Evolutionary conservation across 2,113 vertebrate genomes (phyloP), one percentile per base, ranked within the genome.

Genomic region (Corydoras maculifer): DNA sequence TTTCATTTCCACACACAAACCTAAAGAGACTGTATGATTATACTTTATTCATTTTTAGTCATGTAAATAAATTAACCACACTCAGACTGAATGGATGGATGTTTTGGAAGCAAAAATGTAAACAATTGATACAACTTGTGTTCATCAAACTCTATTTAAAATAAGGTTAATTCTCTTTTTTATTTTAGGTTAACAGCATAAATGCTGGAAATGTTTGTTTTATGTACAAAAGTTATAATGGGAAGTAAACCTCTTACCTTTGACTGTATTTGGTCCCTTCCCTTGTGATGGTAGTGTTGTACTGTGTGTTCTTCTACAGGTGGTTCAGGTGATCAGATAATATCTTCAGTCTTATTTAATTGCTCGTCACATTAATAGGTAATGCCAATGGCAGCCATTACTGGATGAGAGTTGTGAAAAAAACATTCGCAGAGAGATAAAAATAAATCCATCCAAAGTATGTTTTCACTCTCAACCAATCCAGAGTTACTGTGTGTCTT

Each of bases 371-470:
- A 35, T 61, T 13, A 70, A 30, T 32, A 9, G 72, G 7, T 4
- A 71, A 68, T 64, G n/a, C 25, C 68, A 29, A 29, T 63, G n/a
- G 15, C 69, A 75, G 48, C 49, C 51, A 25, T 73, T 80, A 58
- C 67, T 75, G 58, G 35, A 49, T 62, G 25, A 30, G 51, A 62
- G 68, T 77, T 31, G 60, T 59, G 32, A 59, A 4, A 53, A 8
- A 72, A 67, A 29, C 61, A 18, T 72, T 69, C 64, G 63, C 61
- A 69, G 57, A 66, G 18, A 65, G 58, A 62, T 49, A 14, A 58
- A 69, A 18, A 70, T 73, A 59, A 65, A 65, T 31, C 68, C 69
- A 66, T 62, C 62, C 69, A 73, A 12, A 58, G 51, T 43, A 58
- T 29, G 13, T 25, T 53, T 69, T 51, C 57, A 49, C 29, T 62